Conservation (phyloP, 2,113 vertebrate species). For the Empidonax traillii region DNA sequence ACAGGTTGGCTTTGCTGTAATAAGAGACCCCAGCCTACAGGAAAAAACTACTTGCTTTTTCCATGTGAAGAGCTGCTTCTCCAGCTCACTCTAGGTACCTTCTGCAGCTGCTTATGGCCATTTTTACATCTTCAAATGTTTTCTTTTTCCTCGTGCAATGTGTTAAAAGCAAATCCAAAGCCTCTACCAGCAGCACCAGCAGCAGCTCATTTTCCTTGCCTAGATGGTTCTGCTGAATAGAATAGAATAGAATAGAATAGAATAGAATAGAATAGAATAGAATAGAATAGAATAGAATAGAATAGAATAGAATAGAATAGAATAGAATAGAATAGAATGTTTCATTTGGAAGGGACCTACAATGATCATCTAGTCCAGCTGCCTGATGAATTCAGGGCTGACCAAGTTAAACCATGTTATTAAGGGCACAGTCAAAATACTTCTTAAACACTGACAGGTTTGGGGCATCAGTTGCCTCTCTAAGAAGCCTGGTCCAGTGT, state of each 20-base stretch:
- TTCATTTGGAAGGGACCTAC: not conserved
- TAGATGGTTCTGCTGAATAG: not conserved
- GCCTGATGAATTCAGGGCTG: not conserved
- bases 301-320: not conserved
- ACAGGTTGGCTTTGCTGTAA: not conserved
- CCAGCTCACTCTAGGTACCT: not conserved
- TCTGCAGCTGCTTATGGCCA: not conserved
- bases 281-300: not conserved
- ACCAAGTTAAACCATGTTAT: not conserved
- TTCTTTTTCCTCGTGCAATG: not conserved
- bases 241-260: not conserved
- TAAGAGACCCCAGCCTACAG: not conserved
- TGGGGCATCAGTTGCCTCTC: not conserved
- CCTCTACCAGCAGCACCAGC: not conserved
- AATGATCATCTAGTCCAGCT: not conserved
- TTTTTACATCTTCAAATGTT: not conserved
- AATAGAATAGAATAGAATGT: not conserved
- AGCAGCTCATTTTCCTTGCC: not conserved
- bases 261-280: too few relatives aligned
- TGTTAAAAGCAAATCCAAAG: not conserved
- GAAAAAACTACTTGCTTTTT: not conserved
- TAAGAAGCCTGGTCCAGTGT: not conserved
- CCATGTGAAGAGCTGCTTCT: not conserved
- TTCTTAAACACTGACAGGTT: not conserved
- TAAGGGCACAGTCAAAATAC: not conserved